A percentile compares a stretch with the other conserved stretches of the same genome.
phyloP scores from a whole-genome alignment of 2,888 invertebrate genomes.

The Megaustenia siamemsis region DNA sequence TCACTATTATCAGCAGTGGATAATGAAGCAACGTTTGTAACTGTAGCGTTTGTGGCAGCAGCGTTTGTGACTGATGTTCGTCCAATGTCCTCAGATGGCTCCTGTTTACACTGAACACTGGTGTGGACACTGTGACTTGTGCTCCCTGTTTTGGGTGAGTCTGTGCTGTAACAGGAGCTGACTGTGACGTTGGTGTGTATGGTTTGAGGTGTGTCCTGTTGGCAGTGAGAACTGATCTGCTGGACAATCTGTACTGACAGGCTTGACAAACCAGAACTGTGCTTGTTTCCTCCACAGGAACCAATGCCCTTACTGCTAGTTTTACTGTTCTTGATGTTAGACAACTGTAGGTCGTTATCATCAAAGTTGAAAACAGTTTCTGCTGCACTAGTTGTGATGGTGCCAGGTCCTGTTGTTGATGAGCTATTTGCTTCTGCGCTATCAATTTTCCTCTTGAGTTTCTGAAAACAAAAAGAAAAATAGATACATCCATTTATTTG shows the following conservation, averaged over 20 bases:
- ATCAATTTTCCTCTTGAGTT: slow-evolving; percentile 72
- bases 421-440: slow-evolving; percentile 51
- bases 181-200: slow-evolving; percentile 94
- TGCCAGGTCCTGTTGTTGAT: slow-evolving; percentile 50
- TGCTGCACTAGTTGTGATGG: slow-evolving; percentile 39
- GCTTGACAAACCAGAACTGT: slow-evolving; percentile 58
- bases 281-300: slow-evolving; percentile 46
- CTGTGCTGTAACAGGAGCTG: slow-evolving; percentile 81
- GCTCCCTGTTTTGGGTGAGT: slow-evolving; percentile 34
- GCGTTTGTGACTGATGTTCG: slow-evolving; percentile 4
- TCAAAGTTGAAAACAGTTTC: slow-evolving; percentile 66
- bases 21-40: slow-evolving; percentile 11
- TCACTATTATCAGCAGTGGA: slow-evolving; percentile 48
- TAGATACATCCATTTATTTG: background rate
- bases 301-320: slow-evolving; percentile 40
- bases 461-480: slow-evolving; percentile 63
- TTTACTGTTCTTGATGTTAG: slow-evolving; percentile 20
- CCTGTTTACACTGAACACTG: slow-evolving; percentile 82
- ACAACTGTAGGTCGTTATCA: slow-evolving; percentile 60
- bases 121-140: slow-evolving; percentile 65
- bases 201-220: slow-evolving; percentile 91
- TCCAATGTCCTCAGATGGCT: slow-evolving; percentile 82
- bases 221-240: slow-evolving; percentile 84
- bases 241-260: slow-evolving; percentile 96
- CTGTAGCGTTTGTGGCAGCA: too few relatives aligned